Percentiles rank a stretch among this genome's conserved stretches.
Conservation (phyloP, 1,140 invertebrate species). For the Pinna nobilis region DNA sequence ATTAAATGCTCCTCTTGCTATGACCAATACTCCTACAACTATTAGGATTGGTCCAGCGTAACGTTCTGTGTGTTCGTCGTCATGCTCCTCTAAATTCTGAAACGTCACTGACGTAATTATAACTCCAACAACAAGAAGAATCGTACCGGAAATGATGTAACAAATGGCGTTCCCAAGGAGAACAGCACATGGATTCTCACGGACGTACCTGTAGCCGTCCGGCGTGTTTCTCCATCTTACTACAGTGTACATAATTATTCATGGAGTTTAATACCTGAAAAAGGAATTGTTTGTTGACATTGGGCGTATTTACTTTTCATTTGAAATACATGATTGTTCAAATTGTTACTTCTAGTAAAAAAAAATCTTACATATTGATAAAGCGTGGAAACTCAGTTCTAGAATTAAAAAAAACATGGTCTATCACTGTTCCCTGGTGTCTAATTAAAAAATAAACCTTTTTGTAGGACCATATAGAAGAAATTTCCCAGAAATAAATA, state of each 20-base stretch:
- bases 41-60: conserved; percentile 66
- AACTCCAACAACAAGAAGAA: conserved; percentile 64
- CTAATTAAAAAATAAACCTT: no score
- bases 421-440: no score
- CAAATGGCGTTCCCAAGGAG: conserved; percentile 62
- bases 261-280: no score
- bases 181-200: conserved; percentile 58
- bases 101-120: conserved; percentile 67
- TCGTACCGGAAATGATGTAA: conserved; percentile 62
- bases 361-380: no score
- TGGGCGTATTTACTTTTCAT: no score
- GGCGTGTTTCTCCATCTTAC: conserved; percentile 58
- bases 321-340: no score
- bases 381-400: no score
- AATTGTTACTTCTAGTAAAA: no score
- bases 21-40: conserved; percentile 57
- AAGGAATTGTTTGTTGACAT: no score
- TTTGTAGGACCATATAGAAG: no score
- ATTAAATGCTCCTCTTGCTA: conserved; percentile 60
- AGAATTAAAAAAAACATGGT: no score
- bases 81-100: conserved; percentile 59
- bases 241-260: conserved; percentile 53
- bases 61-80: conserved; percentile 51
- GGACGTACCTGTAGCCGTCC: conserved; percentile 47
- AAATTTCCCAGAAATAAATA: no score